phyloP scores from a whole-genome alignment of 2,888 invertebrate genomes.

The Diaperis boleti region DNA sequence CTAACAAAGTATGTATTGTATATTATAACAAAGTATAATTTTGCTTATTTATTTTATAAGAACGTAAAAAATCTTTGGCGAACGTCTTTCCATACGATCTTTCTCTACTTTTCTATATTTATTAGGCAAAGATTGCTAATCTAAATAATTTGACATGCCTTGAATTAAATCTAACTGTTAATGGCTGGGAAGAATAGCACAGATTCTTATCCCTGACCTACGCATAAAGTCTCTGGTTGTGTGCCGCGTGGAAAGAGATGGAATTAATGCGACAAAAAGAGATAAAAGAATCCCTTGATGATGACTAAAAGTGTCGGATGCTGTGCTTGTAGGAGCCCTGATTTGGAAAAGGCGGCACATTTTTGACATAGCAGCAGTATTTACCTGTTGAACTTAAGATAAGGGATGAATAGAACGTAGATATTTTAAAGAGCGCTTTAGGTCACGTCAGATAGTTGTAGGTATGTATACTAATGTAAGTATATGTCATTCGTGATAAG shows the following conservation, averaged over 20 bases:
- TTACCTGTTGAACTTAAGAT: slow-evolving; percentile 21
- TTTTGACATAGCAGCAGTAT: slow-evolving; percentile 22
- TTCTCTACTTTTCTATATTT: slow-evolving; percentile 11
- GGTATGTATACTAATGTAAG: too few species aligned
- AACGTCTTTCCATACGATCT: slow-evolving; percentile 4
- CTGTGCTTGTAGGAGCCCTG: slow-evolving; percentile 30
- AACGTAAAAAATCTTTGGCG: slow-evolving; percentile 23
- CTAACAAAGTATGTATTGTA: too few species aligned
- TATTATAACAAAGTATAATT: not conserved
- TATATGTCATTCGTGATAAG: too few species aligned
- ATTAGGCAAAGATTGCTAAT: slow-evolving; percentile 27
- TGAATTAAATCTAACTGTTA: slow-evolving; percentile 44
- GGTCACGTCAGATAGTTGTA: too few species aligned
- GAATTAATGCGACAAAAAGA: slow-evolving; percentile 55
- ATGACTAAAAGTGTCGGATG: slow-evolving; percentile 54
- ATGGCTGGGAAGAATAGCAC: slow-evolving; percentile 47
- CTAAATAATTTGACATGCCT: slow-evolving; percentile 41
- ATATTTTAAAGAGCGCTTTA: too few species aligned
- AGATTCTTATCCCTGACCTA: slow-evolving; percentile 57
- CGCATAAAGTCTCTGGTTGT: slow-evolving; percentile 56
- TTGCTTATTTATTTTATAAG: slow-evolving; percentile 24
- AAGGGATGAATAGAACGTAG: too few species aligned
- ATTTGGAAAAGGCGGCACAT: slow-evolving; percentile 39
- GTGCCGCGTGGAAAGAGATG: slow-evolving; percentile 52
- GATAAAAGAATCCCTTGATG: slow-evolving; percentile 57